phyloP scores from a whole-genome alignment of 2,888 invertebrate genomes.

The Scaeva pyrastri region DNA sequence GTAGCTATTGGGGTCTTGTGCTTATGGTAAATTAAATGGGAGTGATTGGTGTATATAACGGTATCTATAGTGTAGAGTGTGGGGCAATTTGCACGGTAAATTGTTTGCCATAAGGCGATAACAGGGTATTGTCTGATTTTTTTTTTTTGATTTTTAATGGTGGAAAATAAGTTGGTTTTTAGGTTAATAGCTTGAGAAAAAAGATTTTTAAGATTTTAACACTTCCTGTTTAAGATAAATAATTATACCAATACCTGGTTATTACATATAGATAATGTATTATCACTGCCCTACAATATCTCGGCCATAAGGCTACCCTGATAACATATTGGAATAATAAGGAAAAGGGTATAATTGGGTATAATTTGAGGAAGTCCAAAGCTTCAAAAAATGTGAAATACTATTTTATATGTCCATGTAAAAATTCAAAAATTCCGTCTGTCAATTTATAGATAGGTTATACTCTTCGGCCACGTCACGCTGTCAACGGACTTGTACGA shows the following conservation, averaged over 20 bases:
- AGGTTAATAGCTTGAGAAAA: slow-evolving; percentile 69
- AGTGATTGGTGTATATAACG: slow-evolving; percentile 30
- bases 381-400: too few relatives aligned
- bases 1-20: slow-evolving; percentile 17
- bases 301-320: too few relatives aligned
- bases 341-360: too few relatives aligned
- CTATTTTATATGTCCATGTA: too few relatives aligned
- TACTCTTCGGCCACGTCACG: too few relatives aligned
- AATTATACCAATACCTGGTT: not conserved
- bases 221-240: slow-evolving; percentile 61
- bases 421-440: too few relatives aligned
- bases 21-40: slow-evolving; percentile 53
- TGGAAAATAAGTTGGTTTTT: slow-evolving; percentile 55
- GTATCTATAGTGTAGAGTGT: slow-evolving; percentile 11
- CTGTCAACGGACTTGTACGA: too few relatives aligned
- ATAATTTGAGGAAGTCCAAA: too few relatives aligned
- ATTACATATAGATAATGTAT: too few relatives aligned
- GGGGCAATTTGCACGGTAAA: slow-evolving; percentile 63
- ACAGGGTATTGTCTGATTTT: slow-evolving; percentile 46
- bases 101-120: slow-evolving; percentile 48
- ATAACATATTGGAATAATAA: too few relatives aligned
- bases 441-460: too few relatives aligned
- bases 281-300: too few relatives aligned
- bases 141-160: not conserved
- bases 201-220: slow-evolving; percentile 49